Evolutionary conservation across 2,888 invertebrate genomes (phyloP), one percentile per base, ranked within the genome.

Genomic region (Pammene aurita): DNA sequence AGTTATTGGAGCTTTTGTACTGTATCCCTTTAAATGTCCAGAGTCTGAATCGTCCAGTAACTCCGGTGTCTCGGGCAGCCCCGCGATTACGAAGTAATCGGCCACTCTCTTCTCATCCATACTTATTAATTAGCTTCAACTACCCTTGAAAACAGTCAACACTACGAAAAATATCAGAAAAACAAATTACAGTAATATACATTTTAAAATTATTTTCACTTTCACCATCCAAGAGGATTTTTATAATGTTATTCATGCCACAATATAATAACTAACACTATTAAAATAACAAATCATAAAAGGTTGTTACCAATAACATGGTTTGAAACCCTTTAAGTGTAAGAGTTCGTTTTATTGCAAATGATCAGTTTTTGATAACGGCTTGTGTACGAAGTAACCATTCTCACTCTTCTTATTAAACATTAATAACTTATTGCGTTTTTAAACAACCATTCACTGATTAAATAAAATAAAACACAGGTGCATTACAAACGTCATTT

Each of bases 61-160:
- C 81, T 96, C 95, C 38, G 96, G 95, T 81, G 95, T 94, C 72
- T 96, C 96, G 14, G 98, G 97, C 85, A 99, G 93, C 38, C 99
- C 99, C 83, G 99, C 98, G 72, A 99, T 97, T 76, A 99, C 98
- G 93, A 99, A 99, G 92, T 99, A 99, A 93, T 99, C 99, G 34
- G 98, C 98, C 73, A 99, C 97, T 87, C 96, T 94, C 82, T 96
- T 94, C 80, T 97, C 97, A 84, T 97, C 97, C 97, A 97, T 97
- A 76, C 75, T 90, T 65, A 70, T 67, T 46, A 56, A 63, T 71
- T 74, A 69, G 63, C 76, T 76, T 76, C 67, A 75, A 72, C 74
- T 76, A 69, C 65, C 69, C 69, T 65, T 65, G 69, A 65, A 55
- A 72, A 75, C 72, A 71, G 60, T 69, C 58, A n/a, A 60, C 60